A percentile compares a stretch with the other conserved stretches of the same genome.
phyloP scores from a whole-genome alignment of 2,113 vertebrate species.

The Laticauda laticaudata region DNA sequence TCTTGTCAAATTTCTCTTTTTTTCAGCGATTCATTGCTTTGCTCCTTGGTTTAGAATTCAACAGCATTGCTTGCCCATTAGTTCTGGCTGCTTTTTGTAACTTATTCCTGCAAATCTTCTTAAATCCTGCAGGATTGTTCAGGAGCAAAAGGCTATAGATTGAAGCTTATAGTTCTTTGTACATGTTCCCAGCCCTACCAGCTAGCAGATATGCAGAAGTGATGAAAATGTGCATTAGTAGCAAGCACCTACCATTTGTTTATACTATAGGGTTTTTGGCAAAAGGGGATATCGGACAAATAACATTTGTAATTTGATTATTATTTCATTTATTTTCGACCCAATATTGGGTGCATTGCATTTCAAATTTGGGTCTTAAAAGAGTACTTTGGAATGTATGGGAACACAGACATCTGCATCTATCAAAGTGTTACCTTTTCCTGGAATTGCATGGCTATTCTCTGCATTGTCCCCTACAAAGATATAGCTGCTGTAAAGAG shows the following conservation, averaged over 20 bases:
- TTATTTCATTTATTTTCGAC: background rate
- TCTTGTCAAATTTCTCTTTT: constrained; percentile 20
- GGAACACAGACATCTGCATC: background rate
- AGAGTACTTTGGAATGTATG: background rate
- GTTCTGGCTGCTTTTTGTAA: background rate
- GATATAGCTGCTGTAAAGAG: background rate
- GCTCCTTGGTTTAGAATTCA: constrained; percentile 18
- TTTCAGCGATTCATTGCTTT: constrained; percentile 27
- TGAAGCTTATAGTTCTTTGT: background rate
- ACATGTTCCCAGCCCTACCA: background rate
- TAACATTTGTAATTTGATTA: background rate
- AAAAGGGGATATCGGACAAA: background rate
- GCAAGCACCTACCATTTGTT: background rate
- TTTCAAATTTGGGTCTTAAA: background rate
- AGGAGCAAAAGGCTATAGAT: background rate
- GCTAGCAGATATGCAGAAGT: background rate
- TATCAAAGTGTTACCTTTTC: background rate
- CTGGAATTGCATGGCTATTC: background rate
- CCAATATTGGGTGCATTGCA: background rate
- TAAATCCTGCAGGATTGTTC: background rate
- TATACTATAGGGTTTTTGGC: background rate
- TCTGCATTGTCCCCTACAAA: background rate
- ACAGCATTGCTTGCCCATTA: background rate
- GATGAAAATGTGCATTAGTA: background rate
- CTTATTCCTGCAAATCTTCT: background rate